phyloP scores from a whole-genome alignment of 2,797 vertebrate species.

The Simalia tracyae region DNA sequence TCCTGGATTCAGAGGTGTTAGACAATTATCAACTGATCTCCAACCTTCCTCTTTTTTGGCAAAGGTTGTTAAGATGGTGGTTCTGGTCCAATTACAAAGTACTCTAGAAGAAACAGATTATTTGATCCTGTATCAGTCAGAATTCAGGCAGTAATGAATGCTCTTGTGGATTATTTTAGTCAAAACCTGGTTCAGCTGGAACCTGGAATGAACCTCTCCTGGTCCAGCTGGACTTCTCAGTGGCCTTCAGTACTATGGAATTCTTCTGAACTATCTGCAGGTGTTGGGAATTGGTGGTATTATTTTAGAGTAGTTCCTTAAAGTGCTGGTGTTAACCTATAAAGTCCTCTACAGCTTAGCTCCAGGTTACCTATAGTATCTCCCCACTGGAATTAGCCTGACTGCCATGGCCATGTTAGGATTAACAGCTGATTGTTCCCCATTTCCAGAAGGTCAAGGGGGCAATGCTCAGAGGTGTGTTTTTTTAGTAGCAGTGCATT shows the following conservation, averaged over 20 bases:
- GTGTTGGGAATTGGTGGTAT: background rate
- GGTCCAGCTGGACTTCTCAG: background rate
- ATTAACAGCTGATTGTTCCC: background rate
- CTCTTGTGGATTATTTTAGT: background rate
- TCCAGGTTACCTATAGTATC: background rate
- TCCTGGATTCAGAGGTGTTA: background rate
- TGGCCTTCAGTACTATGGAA: background rate
- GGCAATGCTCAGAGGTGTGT: background rate
- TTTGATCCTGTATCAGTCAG: background rate
- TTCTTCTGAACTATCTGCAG: background rate
- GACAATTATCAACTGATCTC: background rate
- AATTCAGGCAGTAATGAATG: background rate
- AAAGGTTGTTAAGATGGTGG: background rate
- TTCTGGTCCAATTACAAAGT: background rate
- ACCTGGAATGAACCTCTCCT: background rate
- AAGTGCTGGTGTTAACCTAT: background rate
- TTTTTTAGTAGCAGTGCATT: background rate
- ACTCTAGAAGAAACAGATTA: background rate
- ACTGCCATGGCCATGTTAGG: too few species aligned
- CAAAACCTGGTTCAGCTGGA: background rate
- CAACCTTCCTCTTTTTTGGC: background rate
- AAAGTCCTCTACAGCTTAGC: background rate
- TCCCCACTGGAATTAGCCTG: background rate
- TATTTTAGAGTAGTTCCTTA: background rate
- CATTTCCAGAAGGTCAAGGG: background rate